A percentile compares a stretch with the other conserved stretches of the same genome.
phyloP scores from a whole-genome alignment of 2,797 vertebrate genomes.

The Scolopax bukidnonensis region DNA sequence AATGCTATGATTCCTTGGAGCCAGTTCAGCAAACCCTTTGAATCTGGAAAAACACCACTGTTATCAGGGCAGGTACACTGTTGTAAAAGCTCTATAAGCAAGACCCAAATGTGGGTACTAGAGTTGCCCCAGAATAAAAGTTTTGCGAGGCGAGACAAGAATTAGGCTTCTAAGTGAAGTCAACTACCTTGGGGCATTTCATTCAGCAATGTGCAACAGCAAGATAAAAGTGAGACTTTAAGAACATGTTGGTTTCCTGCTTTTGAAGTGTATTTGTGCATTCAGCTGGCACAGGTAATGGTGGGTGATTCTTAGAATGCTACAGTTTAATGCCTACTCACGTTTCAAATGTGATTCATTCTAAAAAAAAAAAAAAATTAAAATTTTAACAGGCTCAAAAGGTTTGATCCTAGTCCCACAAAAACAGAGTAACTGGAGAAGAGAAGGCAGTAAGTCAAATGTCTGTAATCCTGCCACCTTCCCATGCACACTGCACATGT shows the following conservation, averaged over 20 bases:
- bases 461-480: background rate
- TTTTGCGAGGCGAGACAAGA: background rate
- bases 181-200: background rate
- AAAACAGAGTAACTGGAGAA: background rate
- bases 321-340: slow-evolving; percentile 5
- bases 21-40: background rate
- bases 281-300: slow-evolving; percentile 19
- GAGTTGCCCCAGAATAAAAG: background rate
- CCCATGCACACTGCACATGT: background rate
- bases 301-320: slow-evolving; percentile 9
- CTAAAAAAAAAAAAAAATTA: background rate
- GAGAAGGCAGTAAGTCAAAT: background rate
- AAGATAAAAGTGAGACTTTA: slow-evolving; percentile 52
- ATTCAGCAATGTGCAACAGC: slow-evolving; percentile 39
- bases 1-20: background rate
- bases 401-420: background rate
- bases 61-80: background rate
- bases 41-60: background rate
- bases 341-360: background rate
- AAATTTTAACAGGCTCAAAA: background rate
- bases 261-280: slow-evolving; percentile 59
- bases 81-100: background rate
- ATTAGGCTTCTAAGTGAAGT: slow-evolving; percentile 21
- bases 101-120: background rate
- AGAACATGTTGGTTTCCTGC: background rate